Base-by-base conservation (phyloP, 2,888 invertebrate genomes). In the Aleiodes alternator region DNA sequence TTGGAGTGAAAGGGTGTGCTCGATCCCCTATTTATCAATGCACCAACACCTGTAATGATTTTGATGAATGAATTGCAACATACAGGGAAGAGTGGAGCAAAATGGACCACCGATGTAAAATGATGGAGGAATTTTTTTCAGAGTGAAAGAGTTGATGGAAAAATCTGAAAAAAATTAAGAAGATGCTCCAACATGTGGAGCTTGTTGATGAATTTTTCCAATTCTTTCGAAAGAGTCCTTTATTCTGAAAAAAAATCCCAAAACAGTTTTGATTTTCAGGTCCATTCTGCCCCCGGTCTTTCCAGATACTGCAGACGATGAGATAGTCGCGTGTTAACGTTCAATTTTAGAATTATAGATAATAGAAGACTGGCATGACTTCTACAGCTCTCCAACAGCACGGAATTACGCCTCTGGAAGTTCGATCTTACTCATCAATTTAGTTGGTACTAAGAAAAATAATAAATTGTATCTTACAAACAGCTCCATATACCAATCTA, bases 41-140 rank as follows among this genome's bases (percentile, higher is more conserved):
- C 43, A 43, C 43, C 43, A 43, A 43, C 43, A 43, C 29, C 11
- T 57, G 57, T 29, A 57, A 29, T 43, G 16, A 29, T 29, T 12
- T 29, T 31, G 29, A 16, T 29, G 31, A 57, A 57, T 57, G 12
- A 57, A 57, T 57, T 57, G 57, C 57, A 57, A 57, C 57, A 43
- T 43, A 57, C 12, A 23, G 23, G 23, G 23, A 23, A 23, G 23
- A 23, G 23, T 23, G 23, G 23, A 2, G 23, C 23, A 23, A 23
- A 23, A 23, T 23, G 23, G 23, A 23, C 23, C 23, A 23, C 23
- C 23, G 23, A 2, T 23, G 23, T 3, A 23, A 23, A 23, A 23
- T 23, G 23, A 23, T 23, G 2, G 23, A 23, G 23, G 23, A 23
- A 23, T 23, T 23, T 23, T 23, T 23, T 23, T 23, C 23, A 23